A percentile compares a stretch with the other conserved stretches of the same genome.
These are phyloP conservation scores for Holcopasites calliopsidis DNA, from an alignment of 1,140 invertebrate species.

Conservation along the genomic window DNA sequence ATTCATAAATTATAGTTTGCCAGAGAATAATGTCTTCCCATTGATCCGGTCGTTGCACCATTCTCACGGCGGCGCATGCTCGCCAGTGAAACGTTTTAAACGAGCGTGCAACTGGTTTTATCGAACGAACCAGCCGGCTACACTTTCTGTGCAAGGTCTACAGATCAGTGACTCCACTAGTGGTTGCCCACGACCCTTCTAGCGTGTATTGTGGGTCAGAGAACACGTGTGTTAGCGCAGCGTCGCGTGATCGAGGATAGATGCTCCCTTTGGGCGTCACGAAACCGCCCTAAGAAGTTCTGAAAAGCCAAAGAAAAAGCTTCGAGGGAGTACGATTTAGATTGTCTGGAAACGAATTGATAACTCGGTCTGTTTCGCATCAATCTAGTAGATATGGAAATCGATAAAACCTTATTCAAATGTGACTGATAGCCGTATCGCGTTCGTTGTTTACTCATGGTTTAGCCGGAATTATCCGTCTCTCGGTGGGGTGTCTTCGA, in stretches of 20 bases:
- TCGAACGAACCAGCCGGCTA: conserved; percentile 27
- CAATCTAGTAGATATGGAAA: neutral
- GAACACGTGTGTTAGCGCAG: too few species aligned
- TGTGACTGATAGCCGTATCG: neutral
- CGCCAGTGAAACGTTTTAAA: neutral
- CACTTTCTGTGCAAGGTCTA: conserved; percentile 41
- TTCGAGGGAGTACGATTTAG: too few species aligned
- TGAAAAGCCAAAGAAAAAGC: too few species aligned
- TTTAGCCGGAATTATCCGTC: conserved; percentile 12
- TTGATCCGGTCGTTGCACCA: neutral
- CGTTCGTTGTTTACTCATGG: neutral
- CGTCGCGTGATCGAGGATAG: too few species aligned
- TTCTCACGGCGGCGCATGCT: neutral
- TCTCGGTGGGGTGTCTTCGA: neutral
- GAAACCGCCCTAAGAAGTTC: too few species aligned
- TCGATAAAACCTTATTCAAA: neutral
- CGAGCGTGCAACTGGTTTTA: conserved; percentile 54
- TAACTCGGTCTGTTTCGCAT: neutral
- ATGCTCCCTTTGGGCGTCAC: too few species aligned
- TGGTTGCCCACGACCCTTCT: neutral
- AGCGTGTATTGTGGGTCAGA: neutral
- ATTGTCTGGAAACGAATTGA: too few species aligned
- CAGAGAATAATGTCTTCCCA: neutral
- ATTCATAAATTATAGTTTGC: too few species aligned
- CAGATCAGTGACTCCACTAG: conserved; percentile 51